phyloP scores from a whole-genome alignment of 2,888 invertebrate species.

The Polymixis lichenea region DNA sequence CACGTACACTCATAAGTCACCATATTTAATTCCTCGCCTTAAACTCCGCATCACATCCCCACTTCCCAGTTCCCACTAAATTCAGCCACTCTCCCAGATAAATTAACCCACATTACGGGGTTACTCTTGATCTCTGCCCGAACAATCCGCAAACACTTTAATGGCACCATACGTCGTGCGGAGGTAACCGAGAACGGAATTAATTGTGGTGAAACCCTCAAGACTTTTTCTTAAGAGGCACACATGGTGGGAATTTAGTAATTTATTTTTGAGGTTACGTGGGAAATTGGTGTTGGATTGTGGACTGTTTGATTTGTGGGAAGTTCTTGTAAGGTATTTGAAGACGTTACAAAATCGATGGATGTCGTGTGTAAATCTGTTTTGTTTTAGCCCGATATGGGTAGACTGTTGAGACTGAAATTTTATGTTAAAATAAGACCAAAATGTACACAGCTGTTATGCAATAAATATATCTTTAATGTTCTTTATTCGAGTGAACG shows the following conservation, averaged over 20 bases:
- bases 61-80: conserved; percentile 58
- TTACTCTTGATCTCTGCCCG: conserved; percentile 77
- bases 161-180: conserved; percentile 63
- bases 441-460: no score
- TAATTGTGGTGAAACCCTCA: conserved; percentile 54
- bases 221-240: conserved; percentile 54
- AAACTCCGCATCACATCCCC: conserved; percentile 42
- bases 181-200: conserved; percentile 59
- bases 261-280: conserved; percentile 40
- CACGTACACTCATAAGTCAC: conserved; percentile 16
- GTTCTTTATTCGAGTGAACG: no score
- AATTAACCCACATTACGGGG: conserved; percentile 81
- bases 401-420: no score
- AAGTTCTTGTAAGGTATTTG: background rate
- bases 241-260: conserved; percentile 45
- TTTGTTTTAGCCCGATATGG: no score
- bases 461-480: no score
- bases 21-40: conserved; percentile 49
- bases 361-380: background rate
- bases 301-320: conserved; percentile 28
- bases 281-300: background rate
- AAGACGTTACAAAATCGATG: background rate
- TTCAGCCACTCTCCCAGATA: conserved; percentile 71
- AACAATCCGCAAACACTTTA: conserved; percentile 74
- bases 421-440: no score